A percentile compares a stretch with the other conserved stretches of the same genome.
Conservation (phyloP, 2,113 vertebrate species). For the Pelodiscus sinensis region DNA sequence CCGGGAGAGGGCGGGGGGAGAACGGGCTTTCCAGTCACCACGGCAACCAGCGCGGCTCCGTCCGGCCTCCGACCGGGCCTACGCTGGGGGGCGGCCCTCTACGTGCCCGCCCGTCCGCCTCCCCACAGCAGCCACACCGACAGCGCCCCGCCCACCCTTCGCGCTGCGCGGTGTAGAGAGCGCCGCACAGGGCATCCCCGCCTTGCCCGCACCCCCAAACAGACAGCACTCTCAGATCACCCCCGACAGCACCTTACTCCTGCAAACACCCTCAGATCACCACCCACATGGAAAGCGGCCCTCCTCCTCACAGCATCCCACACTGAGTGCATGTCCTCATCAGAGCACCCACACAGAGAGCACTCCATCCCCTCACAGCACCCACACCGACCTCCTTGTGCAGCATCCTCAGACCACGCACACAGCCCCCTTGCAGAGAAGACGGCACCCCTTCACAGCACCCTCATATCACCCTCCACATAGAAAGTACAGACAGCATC, state of each 20-base stretch:
- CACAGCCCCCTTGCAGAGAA: background rate
- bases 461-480: no score
- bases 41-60: constrained; percentile 10
- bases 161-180: no score
- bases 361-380: background rate
- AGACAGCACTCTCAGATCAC: background rate
- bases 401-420: background rate
- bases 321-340: no score
- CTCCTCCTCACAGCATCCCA: no score
- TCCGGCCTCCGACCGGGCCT: background rate
- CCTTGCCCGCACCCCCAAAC: background rate
- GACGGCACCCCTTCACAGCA: no score
- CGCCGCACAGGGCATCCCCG: background rate
- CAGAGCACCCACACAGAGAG: background rate
- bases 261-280: no score
- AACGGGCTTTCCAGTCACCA: constrained; percentile 18
- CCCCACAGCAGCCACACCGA: no score
- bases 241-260: background rate
- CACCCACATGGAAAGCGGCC: background rate
- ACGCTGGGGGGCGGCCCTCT: background rate
- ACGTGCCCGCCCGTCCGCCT: background rate
- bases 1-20: background rate
- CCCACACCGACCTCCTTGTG: background rate
- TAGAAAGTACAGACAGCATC: no score
- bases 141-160: no score